Percentiles rank a stretch among this genome's conserved stretches.
Conservation (phyloP, 2,797 vertebrate genomes). For the Peromyscus eremicus region DNA sequence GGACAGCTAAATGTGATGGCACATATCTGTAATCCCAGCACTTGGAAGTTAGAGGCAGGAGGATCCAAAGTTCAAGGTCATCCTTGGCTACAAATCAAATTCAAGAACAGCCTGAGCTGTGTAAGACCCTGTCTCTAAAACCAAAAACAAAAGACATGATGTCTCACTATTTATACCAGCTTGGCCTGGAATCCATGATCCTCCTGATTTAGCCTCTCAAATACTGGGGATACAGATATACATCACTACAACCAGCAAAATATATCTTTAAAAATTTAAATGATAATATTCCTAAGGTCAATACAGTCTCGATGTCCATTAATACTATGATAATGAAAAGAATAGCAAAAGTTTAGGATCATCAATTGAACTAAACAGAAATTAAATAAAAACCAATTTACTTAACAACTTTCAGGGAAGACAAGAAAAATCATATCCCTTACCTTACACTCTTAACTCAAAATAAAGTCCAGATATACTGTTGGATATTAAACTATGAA, state of each 20-base stretch:
- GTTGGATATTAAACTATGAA: not conserved
- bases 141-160: not conserved
- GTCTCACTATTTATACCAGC: not conserved
- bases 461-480: constrained; percentile 17
- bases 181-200: not conserved
- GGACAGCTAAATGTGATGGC: not conserved
- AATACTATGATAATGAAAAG: constrained; percentile 45
- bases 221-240: not conserved
- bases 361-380: constrained; percentile 53
- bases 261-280: not conserved
- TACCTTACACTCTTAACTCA: not conserved
- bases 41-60: not conserved
- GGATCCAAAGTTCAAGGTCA: not conserved
- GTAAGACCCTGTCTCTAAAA: not conserved
- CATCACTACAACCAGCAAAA: constrained; percentile 13
- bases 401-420: not conserved
- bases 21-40: not conserved
- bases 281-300: not conserved
- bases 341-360: not conserved
- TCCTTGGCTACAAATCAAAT: not conserved
- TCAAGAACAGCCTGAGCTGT: not conserved
- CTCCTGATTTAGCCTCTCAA: not conserved
- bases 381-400: constrained; percentile 62
- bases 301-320: constrained; percentile 48
- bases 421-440: not conserved